Conservation (phyloP, 1,140 invertebrate genomes). For the Pteromalus puparum region DNA sequence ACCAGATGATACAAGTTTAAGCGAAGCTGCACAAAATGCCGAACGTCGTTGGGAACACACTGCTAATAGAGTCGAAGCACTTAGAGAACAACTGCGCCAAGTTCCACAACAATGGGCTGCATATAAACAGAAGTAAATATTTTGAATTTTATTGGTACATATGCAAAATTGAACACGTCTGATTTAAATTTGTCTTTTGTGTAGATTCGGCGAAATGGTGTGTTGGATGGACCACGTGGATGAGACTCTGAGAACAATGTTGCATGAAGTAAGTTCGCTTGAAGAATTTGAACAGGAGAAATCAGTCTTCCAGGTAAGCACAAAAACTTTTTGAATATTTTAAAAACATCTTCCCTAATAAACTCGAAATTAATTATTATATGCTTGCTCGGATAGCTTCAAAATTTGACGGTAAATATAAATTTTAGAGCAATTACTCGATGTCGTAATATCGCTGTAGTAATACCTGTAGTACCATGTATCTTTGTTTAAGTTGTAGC, state of each 20-base stretch:
- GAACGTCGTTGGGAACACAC: slow-evolving; percentile 85
- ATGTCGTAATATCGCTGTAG: slow-evolving; percentile 25
- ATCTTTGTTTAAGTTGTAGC: neutral
- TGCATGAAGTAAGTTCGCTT: slow-evolving; percentile 87
- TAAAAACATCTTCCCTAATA: slow-evolving; percentile 11
- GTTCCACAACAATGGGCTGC: slow-evolving; percentile 93
- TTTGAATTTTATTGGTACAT: neutral
- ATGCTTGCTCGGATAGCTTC: slow-evolving; percentile 52
- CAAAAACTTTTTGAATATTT: slow-evolving; percentile 12
- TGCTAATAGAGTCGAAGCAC: slow-evolving; percentile 81
- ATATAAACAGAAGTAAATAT: slow-evolving; percentile 84
- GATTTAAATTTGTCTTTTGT: slow-evolving; percentile 20
- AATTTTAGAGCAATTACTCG: neutral
- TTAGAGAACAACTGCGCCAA: slow-evolving; percentile 87
- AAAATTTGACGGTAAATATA: slow-evolving; percentile 52
- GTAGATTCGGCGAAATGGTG: slow-evolving; percentile 87
- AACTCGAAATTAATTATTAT: slow-evolving; percentile 37
- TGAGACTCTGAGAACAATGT: slow-evolving; percentile 86
- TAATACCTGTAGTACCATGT: neutral
- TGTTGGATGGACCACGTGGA: slow-evolving; percentile 94
- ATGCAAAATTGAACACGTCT: neutral
- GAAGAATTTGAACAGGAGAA: slow-evolving; percentile 94
- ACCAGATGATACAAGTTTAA: slow-evolving; percentile 79
- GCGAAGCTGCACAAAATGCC: slow-evolving; percentile 81
- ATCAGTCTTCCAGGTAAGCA: slow-evolving; percentile 89